phyloP scores from a whole-genome alignment of 2,113 vertebrate species.

The Pseudorasbora parva region DNA sequence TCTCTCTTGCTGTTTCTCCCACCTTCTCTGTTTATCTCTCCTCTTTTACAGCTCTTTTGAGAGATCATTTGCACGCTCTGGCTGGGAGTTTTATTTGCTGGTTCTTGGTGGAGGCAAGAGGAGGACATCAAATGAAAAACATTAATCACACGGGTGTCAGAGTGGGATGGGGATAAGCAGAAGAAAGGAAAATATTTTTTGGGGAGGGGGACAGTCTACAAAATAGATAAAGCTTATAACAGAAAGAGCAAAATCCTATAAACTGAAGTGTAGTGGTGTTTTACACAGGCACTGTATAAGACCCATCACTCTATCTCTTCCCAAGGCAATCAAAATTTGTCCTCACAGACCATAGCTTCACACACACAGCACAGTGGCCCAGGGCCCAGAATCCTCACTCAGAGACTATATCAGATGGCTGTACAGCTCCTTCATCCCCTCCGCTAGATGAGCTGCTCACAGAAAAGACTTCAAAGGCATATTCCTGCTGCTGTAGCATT shows the following conservation, averaged over 20 bases:
- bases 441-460: constrained; percentile 21
- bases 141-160: constrained; percentile 82
- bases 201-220: not conserved
- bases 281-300: constrained; percentile 36
- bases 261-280: constrained; percentile 31
- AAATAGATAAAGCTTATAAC: constrained; percentile 20
- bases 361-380: constrained; percentile 12
- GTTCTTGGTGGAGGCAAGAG: constrained; percentile 74
- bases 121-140: constrained; percentile 82
- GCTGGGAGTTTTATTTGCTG: constrained; percentile 80
- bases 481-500: not conserved
- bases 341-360: not conserved
- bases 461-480: constrained; percentile 15
- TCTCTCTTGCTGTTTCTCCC: constrained; percentile 29
- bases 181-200: constrained; percentile 49
- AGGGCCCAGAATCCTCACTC: constrained; percentile 27
- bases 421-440: constrained; percentile 10
- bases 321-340: constrained; percentile 17
- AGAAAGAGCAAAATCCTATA: constrained; percentile 21
- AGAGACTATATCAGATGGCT: constrained; percentile 24
- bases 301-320: constrained; percentile 42
- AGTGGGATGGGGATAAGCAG: constrained; percentile 46
- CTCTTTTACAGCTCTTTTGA: constrained; percentile 81
- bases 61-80: constrained; percentile 80
- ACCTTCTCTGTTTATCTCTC: constrained; percentile 58